Evolutionary conservation across 2,113 vertebrate genomes (phyloP).

Genomic region (Rattus norvegicus): GRCr8 NC_086032.1:42567001-42567500

Average conservation of each 20-base stretch:
- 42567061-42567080: neutral
- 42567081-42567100: neutral
- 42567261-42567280: neutral
- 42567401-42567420: neutral
- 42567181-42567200: no score
- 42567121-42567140: neutral
- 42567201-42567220: neutral
- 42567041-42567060: neutral
- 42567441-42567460: conserved; percentile 72
- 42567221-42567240: neutral
- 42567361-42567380: neutral
- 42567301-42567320: neutral
- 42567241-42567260: neutral
- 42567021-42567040: neutral
- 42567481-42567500: conserved; percentile 73
- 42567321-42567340: neutral
- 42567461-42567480: neutral
- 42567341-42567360: neutral
- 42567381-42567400: neutral
- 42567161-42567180: neutral
- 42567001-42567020: neutral
- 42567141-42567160: neutral
- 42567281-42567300: neutral
- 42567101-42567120: neutral
- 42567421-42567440: conserved; percentile 57